These are phyloP conservation scores for Andrena marginata DNA, from an alignment of 2,888 invertebrate species.

Conservation along the genomic window DNA sequence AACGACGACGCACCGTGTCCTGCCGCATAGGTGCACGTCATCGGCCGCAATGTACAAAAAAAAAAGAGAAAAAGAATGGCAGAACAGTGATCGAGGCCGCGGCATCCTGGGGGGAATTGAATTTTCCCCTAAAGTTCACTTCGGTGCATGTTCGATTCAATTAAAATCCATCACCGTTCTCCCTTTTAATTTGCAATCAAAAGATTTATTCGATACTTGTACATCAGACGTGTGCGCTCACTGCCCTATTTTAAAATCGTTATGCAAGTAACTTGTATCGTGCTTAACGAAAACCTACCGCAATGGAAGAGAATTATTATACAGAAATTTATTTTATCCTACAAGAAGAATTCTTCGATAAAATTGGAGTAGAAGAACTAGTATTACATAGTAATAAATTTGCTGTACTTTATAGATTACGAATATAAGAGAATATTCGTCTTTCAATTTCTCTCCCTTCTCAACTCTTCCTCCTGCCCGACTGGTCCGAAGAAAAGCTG, in stretches of 20 bases:
- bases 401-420: no score
- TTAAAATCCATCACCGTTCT: constrained; percentile 14
- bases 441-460: no score
- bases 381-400: no score
- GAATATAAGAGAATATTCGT: no score
- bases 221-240: neutral
- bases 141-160: constrained; percentile 33
- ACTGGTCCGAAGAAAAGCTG: neutral
- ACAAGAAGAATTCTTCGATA: no score
- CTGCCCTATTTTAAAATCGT: no score
- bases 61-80: constrained; percentile 6
- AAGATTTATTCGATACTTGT: neutral
- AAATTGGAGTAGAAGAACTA: no score
- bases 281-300: no score
- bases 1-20: constrained; percentile 51
- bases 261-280: no score
- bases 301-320: no score
- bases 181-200: constrained; percentile 3
- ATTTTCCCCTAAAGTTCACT: constrained; percentile 29
- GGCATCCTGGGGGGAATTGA: constrained; percentile 11
- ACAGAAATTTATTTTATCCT: no score
- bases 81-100: constrained; percentile 30
- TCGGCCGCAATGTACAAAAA: constrained; percentile 59
- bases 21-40: constrained; percentile 68
- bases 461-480: no score